Conservation (phyloP, 2,113 vertebrate genomes). For the Bubo blakistoni region DNA sequence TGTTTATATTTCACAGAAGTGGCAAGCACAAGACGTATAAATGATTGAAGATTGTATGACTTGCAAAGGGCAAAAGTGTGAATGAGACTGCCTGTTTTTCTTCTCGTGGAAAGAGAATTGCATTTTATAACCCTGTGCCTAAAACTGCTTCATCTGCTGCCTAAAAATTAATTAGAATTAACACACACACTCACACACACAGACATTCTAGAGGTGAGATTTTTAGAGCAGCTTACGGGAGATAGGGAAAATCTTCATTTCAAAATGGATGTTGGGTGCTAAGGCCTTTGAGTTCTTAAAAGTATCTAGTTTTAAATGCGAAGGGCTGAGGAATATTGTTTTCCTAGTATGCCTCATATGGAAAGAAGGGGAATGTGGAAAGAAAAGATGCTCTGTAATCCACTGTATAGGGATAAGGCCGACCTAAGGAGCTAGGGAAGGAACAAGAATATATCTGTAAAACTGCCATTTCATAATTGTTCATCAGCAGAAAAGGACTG, state of each 20-base stretch:
- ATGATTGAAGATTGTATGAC: slow-evolving; percentile 59
- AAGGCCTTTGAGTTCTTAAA: neutral
- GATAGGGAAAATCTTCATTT: neutral
- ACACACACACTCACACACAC: neutral
- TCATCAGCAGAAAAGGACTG: neutral
- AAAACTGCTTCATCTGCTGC: neutral
- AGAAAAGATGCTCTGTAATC: neutral
- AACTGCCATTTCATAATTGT: neutral
- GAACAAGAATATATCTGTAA: neutral
- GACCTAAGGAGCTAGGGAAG: neutral
- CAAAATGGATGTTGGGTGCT: neutral
- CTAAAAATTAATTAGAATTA: slow-evolving; percentile 31
- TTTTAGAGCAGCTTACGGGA: neutral
- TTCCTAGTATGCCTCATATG: neutral
- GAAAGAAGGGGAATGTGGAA: neutral
- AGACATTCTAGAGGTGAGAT: neutral
- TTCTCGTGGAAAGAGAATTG: slow-evolving; percentile 1
- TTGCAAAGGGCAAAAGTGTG: slow-evolving; percentile 67
- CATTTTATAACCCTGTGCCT: neutral
- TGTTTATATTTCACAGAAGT: slow-evolving; percentile 45
- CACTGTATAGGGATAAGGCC: neutral
- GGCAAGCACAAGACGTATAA: slow-evolving; percentile 26
- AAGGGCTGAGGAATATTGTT: neutral
- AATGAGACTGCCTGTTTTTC: slow-evolving; percentile 50
- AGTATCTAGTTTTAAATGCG: neutral